These are phyloP conservation scores for Stichopus chloronotus DNA, from an alignment of 35 echinoderm and acorn worm species.

Conservation along the genomic window DNA sequence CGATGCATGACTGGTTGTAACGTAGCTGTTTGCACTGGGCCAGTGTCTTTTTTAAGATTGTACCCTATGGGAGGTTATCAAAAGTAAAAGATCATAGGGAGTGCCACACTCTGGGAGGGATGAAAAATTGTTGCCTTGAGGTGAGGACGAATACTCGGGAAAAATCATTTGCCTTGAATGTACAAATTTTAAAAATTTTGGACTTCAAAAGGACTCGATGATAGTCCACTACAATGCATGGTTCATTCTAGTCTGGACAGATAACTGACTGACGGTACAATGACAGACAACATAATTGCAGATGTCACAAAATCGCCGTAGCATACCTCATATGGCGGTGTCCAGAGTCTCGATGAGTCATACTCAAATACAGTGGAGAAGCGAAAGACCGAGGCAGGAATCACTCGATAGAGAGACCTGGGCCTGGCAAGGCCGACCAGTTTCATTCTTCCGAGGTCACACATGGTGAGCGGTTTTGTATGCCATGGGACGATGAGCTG, in stretches of 20 bases:
- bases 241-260: no score
- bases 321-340: conserved; percentile 89
- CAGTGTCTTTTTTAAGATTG: conserved; percentile 62
- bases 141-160: no score
- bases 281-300: no score
- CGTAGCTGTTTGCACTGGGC: conserved; percentile 70
- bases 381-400: conserved; percentile 73
- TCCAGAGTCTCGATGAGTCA: conserved; percentile 71
- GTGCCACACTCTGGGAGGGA: not conserved
- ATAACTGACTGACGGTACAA: no score
- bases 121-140: not conserved
- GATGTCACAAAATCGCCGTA: no score
- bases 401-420: conserved; percentile 64
- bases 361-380: conserved; percentile 86
- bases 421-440: conserved; percentile 80
- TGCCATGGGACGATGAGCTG: conserved; percentile 95
- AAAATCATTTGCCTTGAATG: no score
- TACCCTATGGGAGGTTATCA: conserved; percentile 57
- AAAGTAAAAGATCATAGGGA: not conserved
- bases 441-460: conserved; percentile 83
- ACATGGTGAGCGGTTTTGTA: conserved; percentile 75
- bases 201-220: no score
- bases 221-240: no score
- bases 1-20: conserved; percentile 79
- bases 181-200: no score